Conservation (phyloP, 1,140 invertebrate species). For the Heliothis virescens region DNA sequence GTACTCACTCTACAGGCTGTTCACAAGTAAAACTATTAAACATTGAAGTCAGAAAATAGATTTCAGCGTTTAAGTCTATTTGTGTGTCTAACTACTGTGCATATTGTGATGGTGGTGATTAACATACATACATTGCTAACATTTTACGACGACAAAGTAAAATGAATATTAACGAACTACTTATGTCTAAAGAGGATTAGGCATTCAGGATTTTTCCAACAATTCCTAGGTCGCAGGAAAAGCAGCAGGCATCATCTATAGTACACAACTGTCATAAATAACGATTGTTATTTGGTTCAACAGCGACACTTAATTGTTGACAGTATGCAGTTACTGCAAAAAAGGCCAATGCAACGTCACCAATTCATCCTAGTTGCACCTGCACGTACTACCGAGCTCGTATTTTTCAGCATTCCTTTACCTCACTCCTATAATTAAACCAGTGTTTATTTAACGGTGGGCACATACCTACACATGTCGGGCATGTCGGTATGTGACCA, state of each 20-base stretch:
- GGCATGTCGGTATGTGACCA: slow-evolving; percentile 31
- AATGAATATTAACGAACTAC: slow-evolving; percentile 23
- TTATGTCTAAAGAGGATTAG: slow-evolving; percentile 11
- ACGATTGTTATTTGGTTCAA: background rate
- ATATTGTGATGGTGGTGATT: slow-evolving; percentile 26
- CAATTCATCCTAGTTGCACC: background rate
- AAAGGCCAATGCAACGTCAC: background rate
- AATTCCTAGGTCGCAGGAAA: background rate
- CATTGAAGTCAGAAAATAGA: background rate
- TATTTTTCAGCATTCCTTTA: slow-evolving; percentile 27
- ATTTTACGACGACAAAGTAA: background rate
- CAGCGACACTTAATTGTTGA: background rate
- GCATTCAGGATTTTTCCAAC: slow-evolving; percentile 19
- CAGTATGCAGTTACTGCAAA: background rate
- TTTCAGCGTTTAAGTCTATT: background rate
- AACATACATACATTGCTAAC: slow-evolving; percentile 17
- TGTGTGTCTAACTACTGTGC: slow-evolving; percentile 30
- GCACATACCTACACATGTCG: slow-evolving; percentile 30
- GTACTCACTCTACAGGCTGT: slow-evolving; percentile 16
- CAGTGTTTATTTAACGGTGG: slow-evolving; percentile 32
- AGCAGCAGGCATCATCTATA: slow-evolving; percentile 11
- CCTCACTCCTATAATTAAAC: slow-evolving; percentile 23
- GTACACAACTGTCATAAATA: background rate
- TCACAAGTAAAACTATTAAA: slow-evolving; percentile 3
- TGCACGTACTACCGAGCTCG: background rate